Percentiles rank a stretch among this genome's conserved stretches.
Conservation (phyloP, 2,888 invertebrate species). For the Ryuthela nishihirai region DNA sequence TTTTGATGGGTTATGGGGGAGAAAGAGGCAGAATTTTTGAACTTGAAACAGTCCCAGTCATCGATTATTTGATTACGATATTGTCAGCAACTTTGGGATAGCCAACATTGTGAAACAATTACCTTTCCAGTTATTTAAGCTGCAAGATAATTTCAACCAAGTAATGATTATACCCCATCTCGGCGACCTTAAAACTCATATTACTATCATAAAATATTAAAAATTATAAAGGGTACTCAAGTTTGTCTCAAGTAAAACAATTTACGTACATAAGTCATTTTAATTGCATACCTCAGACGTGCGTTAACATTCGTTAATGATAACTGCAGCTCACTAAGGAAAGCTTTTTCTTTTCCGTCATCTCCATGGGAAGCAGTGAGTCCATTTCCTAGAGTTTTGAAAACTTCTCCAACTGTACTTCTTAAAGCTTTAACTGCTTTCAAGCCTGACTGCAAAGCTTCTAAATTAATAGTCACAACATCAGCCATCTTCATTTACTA, state of each 20-base stretch:
- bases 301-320: slow-evolving; percentile 72
- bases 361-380: slow-evolving; percentile 49
- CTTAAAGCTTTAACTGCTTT: slow-evolving; percentile 71
- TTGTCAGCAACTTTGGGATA: no score
- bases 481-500: no score
- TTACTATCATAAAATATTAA: neutral
- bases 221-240: no score
- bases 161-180: no score
- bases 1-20: no score
- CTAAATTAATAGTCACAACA: slow-evolving; percentile 31
- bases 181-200: neutral
- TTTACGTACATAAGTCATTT: neutral
- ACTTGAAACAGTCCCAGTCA: no score
- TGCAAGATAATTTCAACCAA: no score
- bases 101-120: no score
- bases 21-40: no score
- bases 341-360: slow-evolving; percentile 64
- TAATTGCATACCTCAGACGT: slow-evolving; percentile 62
- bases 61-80: no score
- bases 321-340: slow-evolving; percentile 72
- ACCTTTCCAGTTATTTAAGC: no score
- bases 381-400: slow-evolving; percentile 78
- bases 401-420: slow-evolving; percentile 78
- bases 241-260: no score
- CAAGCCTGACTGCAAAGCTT: slow-evolving; percentile 63